phyloP scores from a whole-genome alignment of 2,888 invertebrate genomes.

The Drosophila vallismaia region DNA sequence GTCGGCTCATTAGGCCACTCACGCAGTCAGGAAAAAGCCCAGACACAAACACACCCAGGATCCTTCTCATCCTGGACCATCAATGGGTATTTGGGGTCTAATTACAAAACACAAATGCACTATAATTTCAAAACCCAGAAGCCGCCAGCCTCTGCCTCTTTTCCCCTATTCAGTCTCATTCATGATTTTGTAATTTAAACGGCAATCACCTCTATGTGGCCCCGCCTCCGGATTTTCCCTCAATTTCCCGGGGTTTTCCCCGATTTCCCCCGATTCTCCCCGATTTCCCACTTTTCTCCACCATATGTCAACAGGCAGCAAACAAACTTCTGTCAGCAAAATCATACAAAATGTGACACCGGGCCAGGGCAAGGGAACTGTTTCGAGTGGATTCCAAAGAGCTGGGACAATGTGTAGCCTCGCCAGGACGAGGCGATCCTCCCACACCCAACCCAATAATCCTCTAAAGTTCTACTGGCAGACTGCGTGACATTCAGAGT shows the following conservation, averaged over 20 bases:
- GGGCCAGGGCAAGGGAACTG: background rate
- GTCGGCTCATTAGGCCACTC: conserved; percentile 54
- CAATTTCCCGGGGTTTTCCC: background rate
- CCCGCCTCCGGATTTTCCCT: background rate
- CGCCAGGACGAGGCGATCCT: background rate
- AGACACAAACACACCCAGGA: conserved; percentile 8
- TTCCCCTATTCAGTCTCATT: conserved; percentile 52
- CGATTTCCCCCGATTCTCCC: background rate
- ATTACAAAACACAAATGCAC: conserved; percentile 74
- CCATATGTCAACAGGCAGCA: conserved; percentile 65
- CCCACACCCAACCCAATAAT: background rate
- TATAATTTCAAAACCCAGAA: conserved; percentile 59
- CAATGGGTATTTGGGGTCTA: conserved; percentile 63
- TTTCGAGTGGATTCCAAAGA: conserved; percentile 45
- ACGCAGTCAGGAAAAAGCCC: conserved; percentile 18
- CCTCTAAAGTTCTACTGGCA: background rate
- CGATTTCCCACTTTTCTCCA: conserved; percentile 1
- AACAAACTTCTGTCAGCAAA: conserved; percentile 73
- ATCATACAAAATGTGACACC: conserved; percentile 68
- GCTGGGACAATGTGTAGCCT: conserved; percentile 35
- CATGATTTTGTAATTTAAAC: conserved; percentile 74
- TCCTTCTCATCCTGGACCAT: conserved; percentile 25
- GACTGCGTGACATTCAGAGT: conserved; percentile 51
- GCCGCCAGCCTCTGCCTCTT: background rate
- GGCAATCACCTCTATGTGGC: conserved; percentile 51